phyloP scores from a whole-genome alignment of 2,113 vertebrate species.

The Carettochelys insculpta region DNA sequence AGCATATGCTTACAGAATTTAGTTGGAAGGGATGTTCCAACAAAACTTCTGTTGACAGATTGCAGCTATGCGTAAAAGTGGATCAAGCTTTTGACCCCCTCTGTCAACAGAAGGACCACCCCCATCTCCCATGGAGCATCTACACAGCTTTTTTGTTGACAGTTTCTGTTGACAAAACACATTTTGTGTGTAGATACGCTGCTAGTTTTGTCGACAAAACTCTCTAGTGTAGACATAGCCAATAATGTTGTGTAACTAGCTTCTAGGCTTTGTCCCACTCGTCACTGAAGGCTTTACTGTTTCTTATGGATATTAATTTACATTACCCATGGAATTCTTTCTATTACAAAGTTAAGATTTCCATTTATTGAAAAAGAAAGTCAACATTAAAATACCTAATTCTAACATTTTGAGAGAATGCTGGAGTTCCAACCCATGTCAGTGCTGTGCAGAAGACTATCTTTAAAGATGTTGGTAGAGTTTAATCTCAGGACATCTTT shows the following conservation, averaged over 20 bases:
- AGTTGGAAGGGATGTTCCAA: no score
- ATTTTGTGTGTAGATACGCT: no score
- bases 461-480: not conserved
- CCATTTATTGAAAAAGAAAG: not conserved
- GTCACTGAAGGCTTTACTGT: not conserved
- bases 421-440: not conserved
- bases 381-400: accelerated
- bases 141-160: no score
- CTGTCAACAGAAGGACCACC: no score
- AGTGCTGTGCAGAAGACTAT: not conserved
- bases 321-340: not conserved
- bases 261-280: not conserved
- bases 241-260: accelerated
- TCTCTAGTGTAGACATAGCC: no score
- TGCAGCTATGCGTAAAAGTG: no score
- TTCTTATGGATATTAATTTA: not conserved
- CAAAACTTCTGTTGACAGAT: no score
- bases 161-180: no score
- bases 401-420: not conserved
- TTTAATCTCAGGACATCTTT: not conserved
- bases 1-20: no score
- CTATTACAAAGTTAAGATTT: not conserved
- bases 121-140: no score
- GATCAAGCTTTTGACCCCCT: no score
- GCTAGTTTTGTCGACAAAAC: no score